Conservation (phyloP, 2,888 invertebrate species). For the Stratiomys singularior region DNA sequence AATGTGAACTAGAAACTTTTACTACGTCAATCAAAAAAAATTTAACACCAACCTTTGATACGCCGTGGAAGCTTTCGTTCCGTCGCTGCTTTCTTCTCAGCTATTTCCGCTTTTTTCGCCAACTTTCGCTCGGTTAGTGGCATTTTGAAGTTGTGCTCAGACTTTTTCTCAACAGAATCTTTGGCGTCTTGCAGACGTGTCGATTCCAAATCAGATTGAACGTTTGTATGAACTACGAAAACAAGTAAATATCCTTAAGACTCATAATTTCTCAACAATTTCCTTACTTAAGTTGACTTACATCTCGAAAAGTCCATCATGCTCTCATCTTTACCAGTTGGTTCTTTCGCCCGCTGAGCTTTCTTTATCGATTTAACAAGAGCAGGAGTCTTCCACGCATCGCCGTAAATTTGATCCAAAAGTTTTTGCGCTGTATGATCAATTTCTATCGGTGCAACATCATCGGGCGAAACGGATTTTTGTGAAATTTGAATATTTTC, state of each 20-base stretch:
- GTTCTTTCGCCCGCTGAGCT: background rate
- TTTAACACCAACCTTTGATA: background rate
- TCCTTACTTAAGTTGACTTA: too few relatives aligned
- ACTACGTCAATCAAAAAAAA: too few relatives aligned
- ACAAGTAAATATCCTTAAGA: background rate
- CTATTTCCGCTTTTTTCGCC: background rate
- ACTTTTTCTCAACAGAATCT: background rate
- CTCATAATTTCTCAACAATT: too few relatives aligned
- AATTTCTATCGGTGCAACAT: background rate
- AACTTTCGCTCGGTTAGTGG: slow-evolving; percentile 22
- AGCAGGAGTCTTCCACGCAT: slow-evolving; percentile 63
- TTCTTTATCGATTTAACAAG: slow-evolving; percentile 60
- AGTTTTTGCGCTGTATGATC: slow-evolving; percentile 56
- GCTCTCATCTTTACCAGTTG: background rate
- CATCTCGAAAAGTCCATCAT: slow-evolving; percentile 61
- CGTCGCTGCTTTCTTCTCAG: background rate
- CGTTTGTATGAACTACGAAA: slow-evolving; percentile 57
- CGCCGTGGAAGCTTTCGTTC: slow-evolving; percentile 25
- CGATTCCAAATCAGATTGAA: slow-evolving; percentile 60
- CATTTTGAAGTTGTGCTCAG: slow-evolving; percentile 3
- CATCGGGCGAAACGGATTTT: background rate
- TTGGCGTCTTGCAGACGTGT: slow-evolving; percentile 53
- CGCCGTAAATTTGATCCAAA: slow-evolving; percentile 61
- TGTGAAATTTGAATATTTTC: background rate
- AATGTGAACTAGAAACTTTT: too few relatives aligned